Conservation (phyloP, 2,113 vertebrate genomes). For the Myotis yumanensis region DNA sequence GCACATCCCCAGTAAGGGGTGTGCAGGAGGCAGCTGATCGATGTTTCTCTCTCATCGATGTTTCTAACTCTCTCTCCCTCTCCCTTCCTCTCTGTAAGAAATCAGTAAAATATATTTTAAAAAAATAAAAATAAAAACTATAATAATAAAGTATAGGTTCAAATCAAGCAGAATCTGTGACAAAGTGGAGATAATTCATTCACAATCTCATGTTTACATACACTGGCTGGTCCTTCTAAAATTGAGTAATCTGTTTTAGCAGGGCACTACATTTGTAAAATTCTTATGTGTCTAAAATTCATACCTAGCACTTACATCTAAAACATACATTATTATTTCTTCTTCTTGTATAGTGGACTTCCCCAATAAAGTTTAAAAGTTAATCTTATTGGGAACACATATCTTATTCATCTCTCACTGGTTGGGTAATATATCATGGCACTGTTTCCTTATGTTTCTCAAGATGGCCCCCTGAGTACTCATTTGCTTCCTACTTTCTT, state of each 20-base stretch:
- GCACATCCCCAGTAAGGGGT: no score
- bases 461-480: background rate
- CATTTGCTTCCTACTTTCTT: background rate
- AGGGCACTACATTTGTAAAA: background rate
- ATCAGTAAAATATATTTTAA: no score
- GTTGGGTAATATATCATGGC: background rate
- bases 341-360: background rate
- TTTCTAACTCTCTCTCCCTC: no score
- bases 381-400: constrained; percentile 2
- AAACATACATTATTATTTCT: constrained; percentile 22
- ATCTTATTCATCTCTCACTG: background rate
- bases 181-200: constrained; percentile 24
- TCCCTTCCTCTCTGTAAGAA: no score
- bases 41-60: no score
- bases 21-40: no score
- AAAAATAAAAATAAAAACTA: constrained; percentile 47
- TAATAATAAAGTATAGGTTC: constrained; percentile 5
- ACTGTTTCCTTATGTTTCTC: background rate
- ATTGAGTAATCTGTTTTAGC: constrained; percentile 30
- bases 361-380: constrained; percentile 9
- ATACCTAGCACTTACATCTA: background rate
- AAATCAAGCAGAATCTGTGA: constrained; percentile 37
- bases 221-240: constrained; percentile 20
- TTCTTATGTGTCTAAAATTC: constrained; percentile 22
- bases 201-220: constrained; percentile 28